Evolutionary conservation across 2,888 invertebrate genomes (phyloP), one percentile per base, ranked within the genome.

Genomic region (Folsomia manolachei): DNA sequence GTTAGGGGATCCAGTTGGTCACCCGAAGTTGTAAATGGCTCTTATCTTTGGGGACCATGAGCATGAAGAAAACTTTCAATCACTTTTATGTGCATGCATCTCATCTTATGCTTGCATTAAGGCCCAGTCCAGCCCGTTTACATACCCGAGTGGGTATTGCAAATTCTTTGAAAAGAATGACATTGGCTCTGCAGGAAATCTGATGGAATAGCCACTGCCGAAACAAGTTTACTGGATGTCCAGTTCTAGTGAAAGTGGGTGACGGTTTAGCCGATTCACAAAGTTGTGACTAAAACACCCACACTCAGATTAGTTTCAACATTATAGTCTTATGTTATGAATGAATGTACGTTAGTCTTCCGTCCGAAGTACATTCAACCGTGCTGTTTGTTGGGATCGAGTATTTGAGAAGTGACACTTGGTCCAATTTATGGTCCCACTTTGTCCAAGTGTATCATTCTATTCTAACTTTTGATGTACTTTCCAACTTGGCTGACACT

Each of bases 391-490:
- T 39, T 14, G 39, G 39, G 39, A 39, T 4, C 14, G 39, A 39
- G 14, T 39, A 39, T 39, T 4, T 56, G 56, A 14, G 56, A 4
- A 19, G 56, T 56, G 56, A n/a, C 56, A 56, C 19, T 56, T 56
- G 56, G 18, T 21, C 56, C 21, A 56, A 56, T 56, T 56, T 56
- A 56, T 56, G 56, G 21, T 56, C n/a, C n/a, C 56, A 56, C 56
- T 21, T 19, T 56, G 18, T 56, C 56, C 39, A 9, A 39, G 39
- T 39, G 39, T 39, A 39, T 39, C 39, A 39, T 39, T 14, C 39
- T 39, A 39, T 39, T 39, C n/a, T n/a, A n/a, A n/a, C n/a, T n/a
- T 39, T 4, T 14, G 39, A 39, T 14, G 39, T 39, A 39, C 39
- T 39, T 56, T 56, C 7, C 19, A 56, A 56, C 56, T 56, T 56